Conservation (phyloP, 2,888 invertebrate species). For the Hybos culiciformis region DNA sequence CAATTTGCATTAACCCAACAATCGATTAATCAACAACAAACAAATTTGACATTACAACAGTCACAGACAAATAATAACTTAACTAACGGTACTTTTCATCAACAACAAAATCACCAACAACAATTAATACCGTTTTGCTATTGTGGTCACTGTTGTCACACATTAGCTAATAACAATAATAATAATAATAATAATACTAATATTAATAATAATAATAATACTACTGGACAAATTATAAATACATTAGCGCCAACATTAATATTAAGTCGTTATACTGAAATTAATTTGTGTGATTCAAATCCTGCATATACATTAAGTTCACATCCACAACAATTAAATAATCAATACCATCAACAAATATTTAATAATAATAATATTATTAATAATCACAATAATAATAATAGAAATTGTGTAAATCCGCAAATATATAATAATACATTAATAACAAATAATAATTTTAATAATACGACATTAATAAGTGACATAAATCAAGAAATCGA, state of each 20-base stretch:
- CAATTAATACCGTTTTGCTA: conserved; percentile 18
- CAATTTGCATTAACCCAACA: conserved; percentile 10
- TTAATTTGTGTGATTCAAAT: conserved; percentile 21
- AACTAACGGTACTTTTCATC: conserved; percentile 11
- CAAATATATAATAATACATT: neutral
- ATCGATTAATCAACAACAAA: neutral
- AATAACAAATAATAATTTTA: conserved; percentile 7
- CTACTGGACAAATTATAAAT: conserved; percentile 13
- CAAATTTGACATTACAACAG: conserved; percentile 1
- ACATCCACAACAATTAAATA: conserved; percentile 21
- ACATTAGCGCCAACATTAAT: conserved; percentile 19
- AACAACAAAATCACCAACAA: conserved; percentile 13
- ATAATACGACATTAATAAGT: conserved; percentile 10
- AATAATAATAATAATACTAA: conserved; percentile 9
- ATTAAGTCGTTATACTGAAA: conserved; percentile 22
- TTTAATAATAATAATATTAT: conserved; percentile 14
- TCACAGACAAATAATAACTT: conserved; percentile 1
- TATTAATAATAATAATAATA: conserved; percentile 1
- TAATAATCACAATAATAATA: conserved; percentile 14
- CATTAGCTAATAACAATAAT: too few species aligned
- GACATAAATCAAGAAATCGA: too few species aligned
- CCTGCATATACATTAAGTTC: conserved; percentile 19
- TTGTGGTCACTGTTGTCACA: conserved; percentile 20
- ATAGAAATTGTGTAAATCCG: neutral
- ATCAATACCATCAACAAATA: conserved; percentile 18